Evolutionary conservation across 2,797 vertebrate species (phyloP).

Genomic region (Clamator glandarius): DNA sequence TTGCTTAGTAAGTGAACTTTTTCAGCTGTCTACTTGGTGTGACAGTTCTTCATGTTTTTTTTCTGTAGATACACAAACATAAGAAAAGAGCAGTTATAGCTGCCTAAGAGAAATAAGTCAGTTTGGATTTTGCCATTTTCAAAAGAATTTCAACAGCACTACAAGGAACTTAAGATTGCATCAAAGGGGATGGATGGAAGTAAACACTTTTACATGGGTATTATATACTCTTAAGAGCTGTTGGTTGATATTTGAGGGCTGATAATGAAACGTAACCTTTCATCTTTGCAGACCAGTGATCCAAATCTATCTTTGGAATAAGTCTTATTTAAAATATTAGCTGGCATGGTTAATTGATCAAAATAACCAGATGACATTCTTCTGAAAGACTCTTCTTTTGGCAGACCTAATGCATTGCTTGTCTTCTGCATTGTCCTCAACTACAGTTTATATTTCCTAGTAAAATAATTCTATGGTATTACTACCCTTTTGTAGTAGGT

Average conservation of each 20-base stretch:
- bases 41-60: background rate
- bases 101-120: background rate
- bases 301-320: background rate
- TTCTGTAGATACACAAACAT: background rate
- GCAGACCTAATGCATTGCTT: background rate
- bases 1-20: background rate
- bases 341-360: background rate
- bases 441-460: background rate
- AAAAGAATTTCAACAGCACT: background rate
- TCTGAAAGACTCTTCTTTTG: background rate
- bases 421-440: background rate
- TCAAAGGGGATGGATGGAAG: background rate
- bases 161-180: background rate
- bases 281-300: background rate
- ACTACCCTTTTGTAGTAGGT: background rate
- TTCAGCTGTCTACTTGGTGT: background rate
- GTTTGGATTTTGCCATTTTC: background rate
- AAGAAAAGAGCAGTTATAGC: background rate
- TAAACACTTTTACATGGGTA: background rate
- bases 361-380: background rate
- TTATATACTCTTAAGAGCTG: background rate
- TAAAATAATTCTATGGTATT: background rate
- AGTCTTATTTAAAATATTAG: background rate
- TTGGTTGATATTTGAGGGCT: slow-evolving; percentile 2
- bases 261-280: background rate